These are phyloP conservation scores for Tragulus kanchil DNA, from an alignment of 2,113 vertebrate genomes.

Conservation along the genomic window DNA sequence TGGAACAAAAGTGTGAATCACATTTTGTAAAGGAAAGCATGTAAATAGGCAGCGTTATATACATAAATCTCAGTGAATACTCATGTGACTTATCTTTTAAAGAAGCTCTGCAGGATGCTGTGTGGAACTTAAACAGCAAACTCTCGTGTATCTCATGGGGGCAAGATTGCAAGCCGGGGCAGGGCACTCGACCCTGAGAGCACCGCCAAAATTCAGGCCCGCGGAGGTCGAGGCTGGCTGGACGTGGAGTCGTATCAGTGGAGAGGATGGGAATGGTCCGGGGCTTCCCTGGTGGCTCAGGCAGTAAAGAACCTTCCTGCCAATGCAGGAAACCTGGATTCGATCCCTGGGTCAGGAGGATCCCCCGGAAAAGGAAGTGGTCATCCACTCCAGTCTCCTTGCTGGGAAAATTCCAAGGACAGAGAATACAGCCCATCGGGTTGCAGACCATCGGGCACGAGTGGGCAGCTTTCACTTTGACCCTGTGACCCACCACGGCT, in stretches of 20 bases:
- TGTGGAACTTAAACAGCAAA: not conserved
- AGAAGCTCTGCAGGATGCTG: not conserved
- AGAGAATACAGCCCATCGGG: not conserved
- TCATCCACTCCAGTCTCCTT: not conserved
- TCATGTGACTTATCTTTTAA: not conserved
- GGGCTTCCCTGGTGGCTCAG: not conserved
- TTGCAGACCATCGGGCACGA: not conserved
- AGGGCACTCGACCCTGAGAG: too few species aligned
- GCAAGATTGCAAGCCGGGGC: too few species aligned
- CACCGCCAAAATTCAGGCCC: not conserved
- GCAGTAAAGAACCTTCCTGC: not conserved
- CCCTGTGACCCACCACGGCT: not conserved
- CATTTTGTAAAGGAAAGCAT: not conserved
- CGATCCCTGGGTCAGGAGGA: not conserved
- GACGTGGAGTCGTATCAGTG: rapidly evolving
- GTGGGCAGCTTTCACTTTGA: not conserved
- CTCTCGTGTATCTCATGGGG: not conserved
- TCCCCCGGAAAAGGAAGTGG: not conserved
- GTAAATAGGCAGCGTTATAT: not conserved
- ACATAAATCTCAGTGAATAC: not conserved
- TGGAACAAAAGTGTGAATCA: not conserved
- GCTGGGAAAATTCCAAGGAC: not conserved
- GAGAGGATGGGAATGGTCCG: not conserved
- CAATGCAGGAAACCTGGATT: not conserved
- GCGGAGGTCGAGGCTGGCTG: not conserved